Evolutionary conservation across 2,797 vertebrate genomes (phyloP).

Genomic region (Cossypha niveicapilla): DNA sequence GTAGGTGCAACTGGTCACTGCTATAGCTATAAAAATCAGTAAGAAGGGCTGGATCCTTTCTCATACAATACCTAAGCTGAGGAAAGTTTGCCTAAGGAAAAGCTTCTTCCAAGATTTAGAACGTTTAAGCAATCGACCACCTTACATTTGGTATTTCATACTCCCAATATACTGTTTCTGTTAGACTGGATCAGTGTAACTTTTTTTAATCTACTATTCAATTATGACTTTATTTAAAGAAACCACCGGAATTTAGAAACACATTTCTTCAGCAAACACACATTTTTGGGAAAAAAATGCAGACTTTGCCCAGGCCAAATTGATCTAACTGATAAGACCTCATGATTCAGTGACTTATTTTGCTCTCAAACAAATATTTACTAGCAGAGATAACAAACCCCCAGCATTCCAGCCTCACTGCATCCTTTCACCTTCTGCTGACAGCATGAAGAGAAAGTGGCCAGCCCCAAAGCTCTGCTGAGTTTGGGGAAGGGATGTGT

Average conservation of each 20-base stretch:
- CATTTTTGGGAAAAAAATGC: slow-evolving; percentile 42
- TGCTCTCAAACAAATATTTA: slow-evolving; percentile 78
- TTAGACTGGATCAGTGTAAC: not conserved
- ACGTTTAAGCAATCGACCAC: accelerated
- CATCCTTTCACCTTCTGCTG: slow-evolving; percentile 62
- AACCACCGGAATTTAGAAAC: slow-evolving; percentile 13
- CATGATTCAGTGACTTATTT: slow-evolving; percentile 70
- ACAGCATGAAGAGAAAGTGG: not conserved
- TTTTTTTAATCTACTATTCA: not conserved
- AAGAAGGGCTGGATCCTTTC: not conserved
- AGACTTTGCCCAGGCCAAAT: slow-evolving; percentile 60
- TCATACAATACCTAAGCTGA: not conserved
- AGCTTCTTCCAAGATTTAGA: not conserved
- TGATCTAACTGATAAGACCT: slow-evolving; percentile 69
- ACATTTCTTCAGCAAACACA: slow-evolving; percentile 30
- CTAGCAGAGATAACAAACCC: slow-evolving; percentile 68
- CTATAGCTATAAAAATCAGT: not conserved
- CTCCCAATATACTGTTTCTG: not conserved
- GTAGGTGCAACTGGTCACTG: not conserved
- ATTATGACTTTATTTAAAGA: not conserved
- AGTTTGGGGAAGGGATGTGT: not conserved
- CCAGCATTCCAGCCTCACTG: slow-evolving; percentile 54
- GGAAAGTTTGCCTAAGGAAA: not conserved
- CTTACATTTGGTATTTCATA: not conserved
- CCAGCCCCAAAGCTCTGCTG: not conserved